Conservation (phyloP, 2,113 vertebrate genomes). For the Mesembrinibis cayennensis region DNA sequence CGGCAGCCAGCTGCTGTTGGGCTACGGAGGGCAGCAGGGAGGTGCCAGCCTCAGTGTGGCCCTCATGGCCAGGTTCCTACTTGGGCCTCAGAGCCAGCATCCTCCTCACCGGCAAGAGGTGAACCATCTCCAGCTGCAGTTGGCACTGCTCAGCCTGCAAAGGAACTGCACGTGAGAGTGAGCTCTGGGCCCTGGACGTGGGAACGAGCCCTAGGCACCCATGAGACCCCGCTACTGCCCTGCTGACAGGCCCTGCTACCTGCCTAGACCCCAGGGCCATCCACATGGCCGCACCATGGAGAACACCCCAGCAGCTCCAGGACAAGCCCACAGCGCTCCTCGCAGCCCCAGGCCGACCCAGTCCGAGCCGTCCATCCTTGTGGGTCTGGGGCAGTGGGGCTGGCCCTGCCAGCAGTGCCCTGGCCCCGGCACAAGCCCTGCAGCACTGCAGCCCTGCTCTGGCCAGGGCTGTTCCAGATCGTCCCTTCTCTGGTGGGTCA, state of each 20-base stretch:
- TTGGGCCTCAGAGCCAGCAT: neutral
- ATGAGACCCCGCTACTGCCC: fast-evolving
- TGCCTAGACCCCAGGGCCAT: fast-evolving
- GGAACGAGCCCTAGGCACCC: neutral
- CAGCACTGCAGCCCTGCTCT: neutral
- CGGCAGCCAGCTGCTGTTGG: neutral
- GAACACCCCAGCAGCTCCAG: neutral
- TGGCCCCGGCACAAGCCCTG: neutral
- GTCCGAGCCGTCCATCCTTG: too few species aligned
- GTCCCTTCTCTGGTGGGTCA: neutral
- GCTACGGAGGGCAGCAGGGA: neutral
- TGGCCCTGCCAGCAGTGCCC: neutral
- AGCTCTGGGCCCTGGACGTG: fast-evolving
- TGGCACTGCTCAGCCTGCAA: neutral
- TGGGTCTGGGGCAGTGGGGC: neutral
- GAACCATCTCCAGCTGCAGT: neutral
- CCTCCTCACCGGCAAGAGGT: fast-evolving
- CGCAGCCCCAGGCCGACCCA: too few species aligned
- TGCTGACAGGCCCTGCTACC: neutral
- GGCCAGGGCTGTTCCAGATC: neutral
- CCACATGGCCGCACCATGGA: fast-evolving
- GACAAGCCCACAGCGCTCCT: neutral
- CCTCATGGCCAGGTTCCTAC: neutral
- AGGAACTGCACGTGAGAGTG: fast-evolving
- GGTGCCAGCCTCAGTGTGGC: neutral